phyloP scores from a whole-genome alignment of 2,797 vertebrate genomes.

The Leuciscus waleckii region DNA sequence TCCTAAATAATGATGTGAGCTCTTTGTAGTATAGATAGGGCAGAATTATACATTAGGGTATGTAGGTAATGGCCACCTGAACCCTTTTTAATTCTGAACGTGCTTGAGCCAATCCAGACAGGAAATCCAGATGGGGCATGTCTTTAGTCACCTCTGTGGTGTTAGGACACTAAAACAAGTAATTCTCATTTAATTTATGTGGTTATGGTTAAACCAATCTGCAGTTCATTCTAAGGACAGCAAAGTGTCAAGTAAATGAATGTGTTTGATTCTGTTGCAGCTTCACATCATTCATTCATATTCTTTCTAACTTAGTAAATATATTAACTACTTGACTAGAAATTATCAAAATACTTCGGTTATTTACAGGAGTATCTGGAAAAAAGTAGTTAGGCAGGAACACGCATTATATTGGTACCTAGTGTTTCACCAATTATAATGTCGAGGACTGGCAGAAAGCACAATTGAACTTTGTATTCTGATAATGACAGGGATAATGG shows the following conservation, averaged over 20 bases:
- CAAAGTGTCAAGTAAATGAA: not conserved
- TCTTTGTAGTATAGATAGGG: constrained; percentile 35
- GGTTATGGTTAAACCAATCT: not conserved
- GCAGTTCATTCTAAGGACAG: not conserved
- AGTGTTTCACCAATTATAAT: not conserved
- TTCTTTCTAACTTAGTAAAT: not conserved
- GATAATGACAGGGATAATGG: not conserved
- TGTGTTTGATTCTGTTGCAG: not conserved
- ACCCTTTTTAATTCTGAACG: constrained; percentile 32
- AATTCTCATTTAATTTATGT: constrained; percentile 1
- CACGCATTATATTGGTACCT: not conserved
- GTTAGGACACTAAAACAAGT: constrained; percentile 21
- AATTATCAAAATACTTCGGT: not conserved
- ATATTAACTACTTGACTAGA: not conserved
- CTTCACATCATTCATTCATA: not conserved
- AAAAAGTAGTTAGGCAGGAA: not conserved
- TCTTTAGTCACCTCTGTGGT: constrained; percentile 38
- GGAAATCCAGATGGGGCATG: constrained; percentile 22
- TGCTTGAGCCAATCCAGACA: constrained; percentile 24
- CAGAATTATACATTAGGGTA: constrained; percentile 46
- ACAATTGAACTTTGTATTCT: not conserved
- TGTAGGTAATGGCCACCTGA: constrained; percentile 52
- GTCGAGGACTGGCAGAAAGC: not conserved
- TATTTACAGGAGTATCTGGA: not conserved
- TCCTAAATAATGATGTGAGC: constrained; percentile 33